phyloP scores from a whole-genome alignment of 2,888 invertebrate genomes.

The Perizoma affinitatum region DNA sequence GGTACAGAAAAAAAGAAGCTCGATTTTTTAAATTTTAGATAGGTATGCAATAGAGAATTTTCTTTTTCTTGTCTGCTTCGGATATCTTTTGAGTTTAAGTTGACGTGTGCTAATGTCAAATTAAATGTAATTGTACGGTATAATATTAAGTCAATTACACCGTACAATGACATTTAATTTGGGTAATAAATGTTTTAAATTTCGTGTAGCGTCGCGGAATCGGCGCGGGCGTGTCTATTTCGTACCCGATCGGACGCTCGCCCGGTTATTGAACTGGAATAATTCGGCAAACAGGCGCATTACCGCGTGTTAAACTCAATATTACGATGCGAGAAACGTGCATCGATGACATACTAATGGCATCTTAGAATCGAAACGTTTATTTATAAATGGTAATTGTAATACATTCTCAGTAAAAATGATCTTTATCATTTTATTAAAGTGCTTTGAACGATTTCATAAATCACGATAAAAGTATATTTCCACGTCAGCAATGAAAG shows the following conservation, averaged over 20 bases:
- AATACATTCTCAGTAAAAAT: conserved; percentile 1
- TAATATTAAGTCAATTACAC: too few species aligned
- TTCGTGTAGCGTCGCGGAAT: conserved; percentile 55
- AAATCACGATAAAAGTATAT: conserved; percentile 40
- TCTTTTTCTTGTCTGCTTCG: neutral
- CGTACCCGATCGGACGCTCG: conserved; percentile 75
- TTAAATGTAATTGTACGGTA: conserved; percentile 8
- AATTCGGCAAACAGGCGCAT: conserved; percentile 82
- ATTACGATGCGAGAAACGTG: conserved; percentile 47
- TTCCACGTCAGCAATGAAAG: conserved; percentile 46
- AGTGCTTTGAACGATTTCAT: neutral
- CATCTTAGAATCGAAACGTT: conserved; percentile 35
- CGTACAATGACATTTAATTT: conserved; percentile 32
- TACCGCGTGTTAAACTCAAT: conserved; percentile 75
- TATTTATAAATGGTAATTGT: conserved; percentile 12
- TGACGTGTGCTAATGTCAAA: conserved; percentile 4
- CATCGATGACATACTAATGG: conserved; percentile 42
- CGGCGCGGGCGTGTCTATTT: conserved; percentile 74
- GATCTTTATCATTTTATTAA: conserved; percentile 2
- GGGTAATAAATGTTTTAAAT: conserved; percentile 30
- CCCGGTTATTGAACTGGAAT: conserved; percentile 83
- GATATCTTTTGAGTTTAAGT: conserved; percentile 3
- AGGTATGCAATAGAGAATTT: conserved; percentile 2
- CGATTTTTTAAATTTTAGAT: conserved; percentile 8
- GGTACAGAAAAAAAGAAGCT: conserved; percentile 8